A percentile compares a stretch with the other conserved stretches of the same genome.
These are phyloP conservation scores for Serinus canaria DNA, from an alignment of 2,113 vertebrate genomes.

Conservation along the genomic window DNA sequence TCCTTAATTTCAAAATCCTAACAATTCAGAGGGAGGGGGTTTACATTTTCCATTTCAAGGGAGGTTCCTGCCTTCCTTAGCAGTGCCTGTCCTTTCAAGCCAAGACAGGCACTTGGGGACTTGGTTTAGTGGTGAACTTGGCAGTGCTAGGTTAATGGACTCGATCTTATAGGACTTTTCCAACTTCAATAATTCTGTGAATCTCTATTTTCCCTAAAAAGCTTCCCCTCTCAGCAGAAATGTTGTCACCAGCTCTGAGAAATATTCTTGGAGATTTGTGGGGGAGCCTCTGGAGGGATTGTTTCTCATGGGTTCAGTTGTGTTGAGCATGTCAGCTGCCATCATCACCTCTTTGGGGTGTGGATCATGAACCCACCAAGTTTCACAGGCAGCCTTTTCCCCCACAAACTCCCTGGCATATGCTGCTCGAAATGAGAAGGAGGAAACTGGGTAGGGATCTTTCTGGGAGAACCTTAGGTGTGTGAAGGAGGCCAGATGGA, in stretches of 20 bases:
- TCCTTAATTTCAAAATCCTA: background rate
- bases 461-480: background rate
- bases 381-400: background rate
- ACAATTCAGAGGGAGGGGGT: background rate
- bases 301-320: background rate
- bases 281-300: background rate
- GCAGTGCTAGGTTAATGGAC: background rate
- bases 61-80: background rate
- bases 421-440: background rate
- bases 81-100: background rate
- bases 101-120: background rate
- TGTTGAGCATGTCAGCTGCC: background rate
- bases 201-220: background rate
- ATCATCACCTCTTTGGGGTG: background rate
- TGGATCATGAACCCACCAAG: background rate
- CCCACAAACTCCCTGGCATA: background rate
- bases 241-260: accelerated
- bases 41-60: background rate
- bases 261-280: background rate
- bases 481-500: background rate
- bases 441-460: no score
- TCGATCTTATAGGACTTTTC: accelerated
- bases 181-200: background rate
- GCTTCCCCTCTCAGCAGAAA: background rate
- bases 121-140: background rate